Percentiles rank a stretch among this genome's conserved stretches.
phyloP scores from a whole-genome alignment of 2,888 invertebrate genomes.

The Apotomis turbidana region DNA sequence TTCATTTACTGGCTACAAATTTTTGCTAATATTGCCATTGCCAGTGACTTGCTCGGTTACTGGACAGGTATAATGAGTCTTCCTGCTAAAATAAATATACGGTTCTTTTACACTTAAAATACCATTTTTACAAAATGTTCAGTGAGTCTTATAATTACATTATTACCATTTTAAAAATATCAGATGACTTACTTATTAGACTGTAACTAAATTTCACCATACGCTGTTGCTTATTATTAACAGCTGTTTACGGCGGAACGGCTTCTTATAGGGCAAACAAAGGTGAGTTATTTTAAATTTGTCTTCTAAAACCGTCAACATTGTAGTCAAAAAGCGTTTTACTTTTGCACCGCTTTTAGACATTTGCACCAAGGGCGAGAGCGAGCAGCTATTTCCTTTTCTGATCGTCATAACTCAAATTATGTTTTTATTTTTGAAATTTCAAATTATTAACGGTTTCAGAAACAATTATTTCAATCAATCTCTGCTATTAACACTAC shows the following conservation, averaged over 20 bases:
- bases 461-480: not conserved
- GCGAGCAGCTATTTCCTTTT: too few relatives aligned
- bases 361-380: too few relatives aligned
- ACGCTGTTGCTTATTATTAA: too few relatives aligned
- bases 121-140: constrained; percentile 22
- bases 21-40: too few relatives aligned
- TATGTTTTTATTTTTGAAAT: not conserved
- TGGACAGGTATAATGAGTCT: not conserved
- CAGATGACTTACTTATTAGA: not conserved
- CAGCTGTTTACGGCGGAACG: too few relatives aligned
- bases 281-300: not conserved
- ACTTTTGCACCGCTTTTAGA: not conserved
- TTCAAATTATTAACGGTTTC: not conserved
- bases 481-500: not conserved
- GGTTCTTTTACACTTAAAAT: constrained; percentile 25
- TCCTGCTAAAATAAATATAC: not conserved
- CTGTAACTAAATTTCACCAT: not conserved
- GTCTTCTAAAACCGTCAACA: not conserved
- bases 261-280: not conserved
- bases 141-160: not conserved
- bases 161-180: not conserved
- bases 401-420: too few relatives aligned
- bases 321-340: not conserved
- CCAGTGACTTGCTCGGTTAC: not conserved
- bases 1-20: too few relatives aligned